These are phyloP conservation scores for Caenorhabditis sp. DNA, from an alignment of 2,888 invertebrate species.

Conservation along the genomic window DNA sequence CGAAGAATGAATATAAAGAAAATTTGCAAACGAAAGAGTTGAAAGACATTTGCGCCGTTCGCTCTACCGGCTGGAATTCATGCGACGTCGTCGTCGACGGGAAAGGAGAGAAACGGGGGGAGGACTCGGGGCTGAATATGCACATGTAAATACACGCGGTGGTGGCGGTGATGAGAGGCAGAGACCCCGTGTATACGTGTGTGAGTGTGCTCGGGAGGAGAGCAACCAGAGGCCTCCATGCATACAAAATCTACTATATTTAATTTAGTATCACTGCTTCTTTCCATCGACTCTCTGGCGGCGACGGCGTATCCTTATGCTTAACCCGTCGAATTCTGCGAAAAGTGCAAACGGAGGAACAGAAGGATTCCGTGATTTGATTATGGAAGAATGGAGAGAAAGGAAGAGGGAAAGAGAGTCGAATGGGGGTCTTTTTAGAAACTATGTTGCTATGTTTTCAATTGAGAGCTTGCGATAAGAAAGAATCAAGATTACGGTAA, in stretches of 20 bases:
- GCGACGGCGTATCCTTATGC: neutral
- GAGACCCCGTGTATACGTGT: conserved; percentile 10
- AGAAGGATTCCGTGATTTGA: conserved; percentile 13
- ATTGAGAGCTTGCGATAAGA: neutral
- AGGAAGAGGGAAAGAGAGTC: neutral
- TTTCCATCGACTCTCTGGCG: too few relatives aligned
- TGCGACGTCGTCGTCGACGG: neutral
- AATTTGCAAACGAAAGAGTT: neutral
- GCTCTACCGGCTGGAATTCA: neutral
- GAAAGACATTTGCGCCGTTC: neutral
- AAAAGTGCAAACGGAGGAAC: conserved; percentile 4
- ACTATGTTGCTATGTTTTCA: neutral
- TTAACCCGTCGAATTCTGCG: neutral
- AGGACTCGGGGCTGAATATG: conserved; percentile 22
- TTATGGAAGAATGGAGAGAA: neutral
- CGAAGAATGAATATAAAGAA: too few relatives aligned
- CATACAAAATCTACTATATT: conserved; percentile 59
- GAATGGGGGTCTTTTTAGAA: neutral
- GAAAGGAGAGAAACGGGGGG: too few relatives aligned
- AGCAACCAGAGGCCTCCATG: conserved; percentile 56
- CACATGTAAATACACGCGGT: conserved; percentile 59
- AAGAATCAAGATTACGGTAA: too few relatives aligned
- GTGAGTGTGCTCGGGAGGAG: conserved; percentile 30
- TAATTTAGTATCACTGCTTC: conserved; percentile 57
- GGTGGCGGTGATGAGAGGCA: conserved; percentile 40